Conservation (phyloP, 2,888 invertebrate species). For the Cataglyphis albicans region DNA sequence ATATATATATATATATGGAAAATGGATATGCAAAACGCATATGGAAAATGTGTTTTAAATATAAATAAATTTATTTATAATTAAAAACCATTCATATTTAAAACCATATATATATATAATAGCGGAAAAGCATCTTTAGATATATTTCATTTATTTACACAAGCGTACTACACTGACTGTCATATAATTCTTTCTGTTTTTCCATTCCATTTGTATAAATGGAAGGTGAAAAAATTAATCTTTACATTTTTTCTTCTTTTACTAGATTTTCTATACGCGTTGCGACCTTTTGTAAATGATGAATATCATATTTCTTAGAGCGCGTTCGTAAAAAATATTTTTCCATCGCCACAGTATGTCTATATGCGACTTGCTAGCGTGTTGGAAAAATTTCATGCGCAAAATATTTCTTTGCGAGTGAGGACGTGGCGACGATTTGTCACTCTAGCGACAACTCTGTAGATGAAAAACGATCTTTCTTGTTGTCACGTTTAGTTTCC, state of each 20-base stretch:
- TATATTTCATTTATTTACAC: neutral
- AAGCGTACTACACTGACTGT: no score
- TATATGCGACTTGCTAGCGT: neutral
- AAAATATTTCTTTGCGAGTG: neutral
- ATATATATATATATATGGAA: no score
- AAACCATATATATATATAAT: neutral
- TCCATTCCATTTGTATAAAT: slow-evolving; percentile 2
- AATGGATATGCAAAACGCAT: neutral
- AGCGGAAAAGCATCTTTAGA: neutral
- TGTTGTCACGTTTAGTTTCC: neutral
- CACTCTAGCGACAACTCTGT: neutral
- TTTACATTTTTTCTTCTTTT: neutral
- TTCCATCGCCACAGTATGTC: neutral
- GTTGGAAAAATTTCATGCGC: neutral
- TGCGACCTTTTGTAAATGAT: slow-evolving; percentile 16
- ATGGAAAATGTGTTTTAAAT: neutral
- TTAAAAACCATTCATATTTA: no score
- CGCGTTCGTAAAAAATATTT: neutral
- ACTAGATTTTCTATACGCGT: neutral
- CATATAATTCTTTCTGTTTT: neutral
- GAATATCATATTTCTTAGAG: neutral
- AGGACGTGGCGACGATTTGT: slow-evolving; percentile 14
- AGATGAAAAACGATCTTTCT: slow-evolving; percentile 14
- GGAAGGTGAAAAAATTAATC: neutral
- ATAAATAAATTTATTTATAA: neutral